A percentile compares a stretch with the other conserved stretches of the same genome.
phyloP scores from a whole-genome alignment of 2,888 invertebrate genomes.

The Campoletis raptor region DNA sequence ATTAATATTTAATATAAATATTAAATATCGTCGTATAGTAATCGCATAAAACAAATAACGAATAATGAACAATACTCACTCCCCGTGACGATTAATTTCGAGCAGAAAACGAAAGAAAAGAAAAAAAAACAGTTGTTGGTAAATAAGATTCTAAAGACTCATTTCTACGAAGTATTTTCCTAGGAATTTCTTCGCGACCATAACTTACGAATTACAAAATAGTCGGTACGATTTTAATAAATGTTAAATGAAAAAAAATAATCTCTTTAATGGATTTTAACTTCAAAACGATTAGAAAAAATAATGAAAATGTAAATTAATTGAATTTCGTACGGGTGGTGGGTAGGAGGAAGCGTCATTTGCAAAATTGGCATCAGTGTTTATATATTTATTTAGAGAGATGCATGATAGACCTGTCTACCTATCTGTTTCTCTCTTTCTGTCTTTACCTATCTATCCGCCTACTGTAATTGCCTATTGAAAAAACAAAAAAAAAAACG shows the following conservation, averaged over 20 bases:
- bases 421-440: conserved; percentile 71
- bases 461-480: conserved; percentile 48
- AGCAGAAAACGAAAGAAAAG: conserved; percentile 17
- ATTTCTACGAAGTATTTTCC: too few species aligned
- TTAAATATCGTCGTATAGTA: conserved; percentile 59
- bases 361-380: conserved; percentile 74
- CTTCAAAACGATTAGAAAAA: too few species aligned
- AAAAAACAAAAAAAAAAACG: not conserved
- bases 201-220: not conserved
- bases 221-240: too few species aligned
- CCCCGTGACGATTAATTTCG: conserved; percentile 48
- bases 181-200: too few species aligned
- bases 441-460: conserved; percentile 60
- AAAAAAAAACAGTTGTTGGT: conserved; percentile 1
- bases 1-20: conserved; percentile 17
- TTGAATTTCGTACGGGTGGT: conserved; percentile 69
- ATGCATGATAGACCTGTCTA: conserved; percentile 78
- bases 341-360: conserved; percentile 71
- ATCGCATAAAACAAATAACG: conserved; percentile 64
- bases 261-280: too few species aligned
- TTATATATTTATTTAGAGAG: conserved; percentile 71
- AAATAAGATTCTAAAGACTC: conserved; percentile 1
- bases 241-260: too few species aligned
- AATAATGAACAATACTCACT: conserved; percentile 55
- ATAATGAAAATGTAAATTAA: not conserved